These are phyloP conservation scores for Idaea aversata DNA, from an alignment of 2,888 invertebrate genomes.

Conservation along the genomic window DNA sequence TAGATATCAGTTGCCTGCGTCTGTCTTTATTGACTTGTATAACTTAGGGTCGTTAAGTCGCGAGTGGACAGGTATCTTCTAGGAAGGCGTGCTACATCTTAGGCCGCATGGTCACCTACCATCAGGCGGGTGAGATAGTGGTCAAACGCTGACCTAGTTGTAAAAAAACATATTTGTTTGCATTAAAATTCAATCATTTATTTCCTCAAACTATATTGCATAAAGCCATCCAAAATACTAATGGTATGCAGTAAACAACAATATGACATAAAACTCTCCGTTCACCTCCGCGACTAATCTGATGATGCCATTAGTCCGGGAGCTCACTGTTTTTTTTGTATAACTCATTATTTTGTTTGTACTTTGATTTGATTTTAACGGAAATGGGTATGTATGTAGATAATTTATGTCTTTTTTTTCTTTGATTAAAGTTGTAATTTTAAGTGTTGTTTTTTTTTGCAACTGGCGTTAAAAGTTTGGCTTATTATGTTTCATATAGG, in stretches of 20 bases:
- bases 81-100: no score
- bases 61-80: no score
- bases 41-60: no score
- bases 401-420: conserved; percentile 2
- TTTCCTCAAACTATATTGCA: conserved; percentile 22
- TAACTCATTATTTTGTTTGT: conserved; percentile 10
- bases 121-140: no score
- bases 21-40: no score
- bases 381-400: conserved; percentile 20
- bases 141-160: no score
- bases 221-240: conserved; percentile 32
- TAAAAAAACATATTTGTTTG: no score
- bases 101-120: no score
- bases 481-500: background rate
- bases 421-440: background rate
- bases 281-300: conserved; percentile 46
- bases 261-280: conserved; percentile 40
- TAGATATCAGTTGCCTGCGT: no score
- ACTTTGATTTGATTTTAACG: conserved; percentile 21
- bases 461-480: background rate
- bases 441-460: background rate
- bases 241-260: conserved; percentile 35
- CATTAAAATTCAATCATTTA: no score
- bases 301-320: conserved; percentile 56
- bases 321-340: conserved; percentile 36